Conservation (phyloP, 2,797 vertebrate species). For the Gallinago stenura region DNA sequence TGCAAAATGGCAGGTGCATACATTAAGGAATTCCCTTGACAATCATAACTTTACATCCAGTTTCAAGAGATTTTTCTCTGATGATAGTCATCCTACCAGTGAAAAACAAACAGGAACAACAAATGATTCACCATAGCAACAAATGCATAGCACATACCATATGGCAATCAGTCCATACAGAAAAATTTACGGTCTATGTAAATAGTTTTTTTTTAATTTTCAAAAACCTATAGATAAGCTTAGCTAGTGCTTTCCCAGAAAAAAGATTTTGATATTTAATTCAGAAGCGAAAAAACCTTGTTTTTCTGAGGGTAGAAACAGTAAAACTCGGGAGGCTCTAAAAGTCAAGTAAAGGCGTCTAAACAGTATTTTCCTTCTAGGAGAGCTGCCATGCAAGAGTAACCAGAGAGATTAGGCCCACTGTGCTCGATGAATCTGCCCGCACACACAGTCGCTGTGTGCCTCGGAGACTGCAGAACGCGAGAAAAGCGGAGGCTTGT, state of each 20-base stretch:
- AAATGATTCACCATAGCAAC: conserved; percentile 44
- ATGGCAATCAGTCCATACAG: not conserved
- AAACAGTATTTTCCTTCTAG: not conserved
- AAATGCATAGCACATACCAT: not conserved
- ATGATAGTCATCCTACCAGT: conserved; percentile 26
- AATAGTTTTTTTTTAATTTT: not conserved
- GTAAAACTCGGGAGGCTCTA: not conserved
- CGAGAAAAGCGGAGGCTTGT: not conserved
- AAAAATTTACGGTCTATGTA: conserved; percentile 9
- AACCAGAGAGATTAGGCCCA: not conserved
- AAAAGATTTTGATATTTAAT: not conserved
- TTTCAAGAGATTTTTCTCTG: conserved; percentile 57
- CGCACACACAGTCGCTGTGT: not conserved
- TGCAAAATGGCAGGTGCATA: conserved; percentile 35
- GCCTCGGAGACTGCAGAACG: not conserved
- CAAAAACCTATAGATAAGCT: not conserved
- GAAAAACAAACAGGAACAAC: conserved; percentile 53
- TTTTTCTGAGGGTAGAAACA: not conserved
- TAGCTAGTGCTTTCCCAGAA: not conserved
- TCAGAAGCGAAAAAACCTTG: not conserved
- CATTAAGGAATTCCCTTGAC: conserved; percentile 38
- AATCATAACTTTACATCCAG: conserved; percentile 22
- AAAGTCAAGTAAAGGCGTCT: not conserved
- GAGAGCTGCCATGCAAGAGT: not conserved
- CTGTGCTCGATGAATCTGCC: not conserved